Evolutionary conservation across 1,140 invertebrate species (phyloP).

Genomic region (Ooceraea biroi): DNA sequence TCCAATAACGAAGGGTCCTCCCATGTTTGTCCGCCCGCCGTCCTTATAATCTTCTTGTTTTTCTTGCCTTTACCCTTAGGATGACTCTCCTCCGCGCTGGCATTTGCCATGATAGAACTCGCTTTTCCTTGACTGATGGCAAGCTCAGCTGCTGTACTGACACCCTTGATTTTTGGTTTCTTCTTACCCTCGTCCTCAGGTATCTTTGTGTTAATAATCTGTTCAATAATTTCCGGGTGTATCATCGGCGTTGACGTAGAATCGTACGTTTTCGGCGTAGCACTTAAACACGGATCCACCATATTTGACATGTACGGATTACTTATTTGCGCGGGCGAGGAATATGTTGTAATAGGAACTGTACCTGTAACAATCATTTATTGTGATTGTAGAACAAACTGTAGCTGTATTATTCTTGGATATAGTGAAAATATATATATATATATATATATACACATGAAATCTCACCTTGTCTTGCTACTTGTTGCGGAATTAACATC

Average conservation of each 20-base stretch:
- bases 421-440: background rate
- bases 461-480: conserved; percentile 83
- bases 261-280: conserved; percentile 83
- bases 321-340: conserved; percentile 83
- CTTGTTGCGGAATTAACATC: conserved; percentile 88
- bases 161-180: conserved; percentile 89
- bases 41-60: conserved; percentile 93
- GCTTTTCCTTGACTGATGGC: conserved; percentile 86
- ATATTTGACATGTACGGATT: conserved; percentile 82
- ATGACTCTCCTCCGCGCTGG: conserved; percentile 88
- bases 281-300: conserved; percentile 81
- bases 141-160: conserved; percentile 85
- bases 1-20: conserved; percentile 96
- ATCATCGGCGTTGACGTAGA: conserved; percentile 80
- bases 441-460: conserved; percentile 20
- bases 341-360: conserved; percentile 83
- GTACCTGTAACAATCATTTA: conserved; percentile 75
- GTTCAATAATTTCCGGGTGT: conserved; percentile 83
- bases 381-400: background rate
- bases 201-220: conserved; percentile 88
- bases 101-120: conserved; percentile 87
- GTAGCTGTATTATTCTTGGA: background rate
- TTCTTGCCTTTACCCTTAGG: conserved; percentile 89
- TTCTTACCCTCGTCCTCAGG: conserved; percentile 89
- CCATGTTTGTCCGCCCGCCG: conserved; percentile 97